A percentile compares a stretch with the other conserved stretches of the same genome.
Conservation (phyloP, 1,140 invertebrate species). For the Andrena cerasifolii region DNA sequence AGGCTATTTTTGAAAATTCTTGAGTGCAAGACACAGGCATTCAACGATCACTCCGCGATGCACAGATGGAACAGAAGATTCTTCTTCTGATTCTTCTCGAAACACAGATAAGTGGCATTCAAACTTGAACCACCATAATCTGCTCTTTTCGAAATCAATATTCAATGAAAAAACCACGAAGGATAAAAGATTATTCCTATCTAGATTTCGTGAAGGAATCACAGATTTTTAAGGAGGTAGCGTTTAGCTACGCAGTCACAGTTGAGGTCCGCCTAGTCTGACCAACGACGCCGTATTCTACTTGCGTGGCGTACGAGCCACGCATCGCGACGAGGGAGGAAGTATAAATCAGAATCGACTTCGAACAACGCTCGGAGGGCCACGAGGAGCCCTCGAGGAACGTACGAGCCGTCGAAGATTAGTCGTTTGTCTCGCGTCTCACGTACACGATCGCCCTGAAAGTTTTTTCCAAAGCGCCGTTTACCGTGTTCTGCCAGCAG, state of each 20-base stretch:
- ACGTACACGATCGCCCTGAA: conserved; percentile 57
- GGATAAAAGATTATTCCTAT: no score
- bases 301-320: conserved; percentile 1
- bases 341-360: conserved; percentile 22
- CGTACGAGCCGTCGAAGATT: conserved; percentile 10
- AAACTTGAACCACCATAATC: no score
- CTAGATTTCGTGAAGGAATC: no score
- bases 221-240: no score
- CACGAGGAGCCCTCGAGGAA: conserved; percentile 14
- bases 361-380: conserved; percentile 1
- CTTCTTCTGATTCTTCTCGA: no score
- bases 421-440: conserved; percentile 70
- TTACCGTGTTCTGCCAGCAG: conserved; percentile 37
- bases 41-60: no score
- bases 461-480: conserved; percentile 51
- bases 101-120: no score
- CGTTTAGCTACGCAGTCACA: not conserved
- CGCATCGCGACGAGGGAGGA: not conserved
- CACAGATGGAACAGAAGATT: no score
- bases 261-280: conserved; percentile 1
- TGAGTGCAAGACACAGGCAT: no score
- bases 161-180: no score
- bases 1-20: no score
- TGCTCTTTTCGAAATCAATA: no score
- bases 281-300: conserved; percentile 28